Conservation (phyloP, 2,797 vertebrate species). For the Oreortyx pictus region DNA sequence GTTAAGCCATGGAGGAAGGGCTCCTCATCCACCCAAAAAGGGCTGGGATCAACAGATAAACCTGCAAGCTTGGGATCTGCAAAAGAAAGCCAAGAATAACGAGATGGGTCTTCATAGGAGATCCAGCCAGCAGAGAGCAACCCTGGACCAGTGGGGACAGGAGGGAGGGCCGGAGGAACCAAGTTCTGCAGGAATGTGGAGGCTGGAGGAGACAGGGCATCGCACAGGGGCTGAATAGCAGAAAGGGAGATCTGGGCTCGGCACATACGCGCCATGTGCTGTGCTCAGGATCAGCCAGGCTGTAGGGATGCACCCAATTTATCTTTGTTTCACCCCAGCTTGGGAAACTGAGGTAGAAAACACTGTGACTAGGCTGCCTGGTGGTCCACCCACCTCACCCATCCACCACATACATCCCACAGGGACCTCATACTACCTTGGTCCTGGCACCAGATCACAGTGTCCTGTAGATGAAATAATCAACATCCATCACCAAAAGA, state of each 20-base stretch:
- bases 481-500: neutral
- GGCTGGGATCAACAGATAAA: neutral
- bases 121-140: neutral
- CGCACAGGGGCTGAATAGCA: neutral
- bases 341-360: neutral
- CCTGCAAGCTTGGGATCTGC: neutral
- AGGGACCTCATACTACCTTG: neutral
- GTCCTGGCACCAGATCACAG: neutral
- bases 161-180: neutral
- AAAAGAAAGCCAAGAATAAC: neutral
- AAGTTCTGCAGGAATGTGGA: neutral
- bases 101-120: neutral
- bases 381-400: neutral
- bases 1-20: neutral
- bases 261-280: neutral
- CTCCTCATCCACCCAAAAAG: neutral
- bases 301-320: neutral
- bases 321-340: neutral
- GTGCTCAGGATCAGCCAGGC: neutral
- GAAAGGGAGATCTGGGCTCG: neutral
- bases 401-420: neutral
- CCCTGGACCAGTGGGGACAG: neutral
- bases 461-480: neutral
- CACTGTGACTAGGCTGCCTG: neutral
- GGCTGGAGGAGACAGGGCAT: neutral